Percentiles rank a stretch among this genome's conserved stretches.
These are phyloP conservation scores for Donacobius atricapilla DNA, from an alignment of 2,113 vertebrate species.

Conservation along the genomic window DNA sequence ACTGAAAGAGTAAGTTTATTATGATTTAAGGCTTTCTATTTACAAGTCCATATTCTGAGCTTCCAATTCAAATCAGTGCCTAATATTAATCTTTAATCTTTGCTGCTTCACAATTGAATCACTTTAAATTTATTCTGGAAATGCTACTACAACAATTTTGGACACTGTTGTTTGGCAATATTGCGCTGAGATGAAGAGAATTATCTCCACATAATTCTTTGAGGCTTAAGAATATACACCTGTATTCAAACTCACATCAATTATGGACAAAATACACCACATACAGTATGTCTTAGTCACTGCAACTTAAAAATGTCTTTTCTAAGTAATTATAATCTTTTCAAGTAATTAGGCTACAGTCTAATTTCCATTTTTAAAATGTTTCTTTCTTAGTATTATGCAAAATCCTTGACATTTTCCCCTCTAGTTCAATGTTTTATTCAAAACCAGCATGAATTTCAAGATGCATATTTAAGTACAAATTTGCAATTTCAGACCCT, in stretches of 20 bases:
- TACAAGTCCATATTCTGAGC: neutral
- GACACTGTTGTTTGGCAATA: neutral
- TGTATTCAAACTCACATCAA: neutral
- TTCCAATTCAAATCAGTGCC: neutral
- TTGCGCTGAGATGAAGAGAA: neutral
- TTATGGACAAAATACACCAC: neutral
- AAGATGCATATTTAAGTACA: neutral
- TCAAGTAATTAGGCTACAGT: neutral
- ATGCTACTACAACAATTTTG: neutral
- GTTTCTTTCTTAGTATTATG: neutral
- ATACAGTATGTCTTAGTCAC: neutral
- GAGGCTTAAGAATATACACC: neutral
- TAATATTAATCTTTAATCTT: neutral
- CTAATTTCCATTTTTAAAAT: neutral
- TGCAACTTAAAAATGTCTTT: neutral
- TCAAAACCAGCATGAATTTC: neutral
- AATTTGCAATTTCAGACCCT: neutral
- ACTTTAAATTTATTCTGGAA: neutral
- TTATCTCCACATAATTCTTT: neutral
- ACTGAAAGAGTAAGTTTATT: neutral
- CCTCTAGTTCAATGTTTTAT: neutral
- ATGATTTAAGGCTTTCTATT: neutral
- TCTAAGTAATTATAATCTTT: neutral
- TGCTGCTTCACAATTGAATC: neutral
- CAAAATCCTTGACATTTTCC: neutral